These are phyloP conservation scores for Arvicanthis niloticus DNA, from an alignment of 2,113 vertebrate species.

Conservation along the genomic window DNA sequence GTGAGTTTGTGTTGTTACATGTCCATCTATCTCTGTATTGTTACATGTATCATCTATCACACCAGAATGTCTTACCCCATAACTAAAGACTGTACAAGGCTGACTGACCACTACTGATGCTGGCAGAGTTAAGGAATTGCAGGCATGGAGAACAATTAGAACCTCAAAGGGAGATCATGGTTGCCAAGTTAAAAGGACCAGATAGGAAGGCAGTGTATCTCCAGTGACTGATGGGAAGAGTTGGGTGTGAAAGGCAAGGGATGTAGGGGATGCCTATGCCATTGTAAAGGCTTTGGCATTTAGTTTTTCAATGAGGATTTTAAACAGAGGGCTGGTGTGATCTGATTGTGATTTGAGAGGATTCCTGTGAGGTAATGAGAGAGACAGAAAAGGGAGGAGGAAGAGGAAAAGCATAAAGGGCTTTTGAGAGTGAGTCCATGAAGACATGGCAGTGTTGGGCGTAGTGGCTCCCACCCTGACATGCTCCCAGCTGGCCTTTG, in stretches of 20 bases:
- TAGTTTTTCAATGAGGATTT: neutral
- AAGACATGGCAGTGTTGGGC: neutral
- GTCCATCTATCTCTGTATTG: neutral
- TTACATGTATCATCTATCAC: too few species aligned
- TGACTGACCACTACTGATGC: neutral
- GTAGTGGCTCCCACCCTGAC: neutral
- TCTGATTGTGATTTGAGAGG: neutral
- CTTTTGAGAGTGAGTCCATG: neutral
- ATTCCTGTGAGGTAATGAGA: neutral
- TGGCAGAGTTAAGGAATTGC: neutral
- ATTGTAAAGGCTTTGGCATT: neutral
- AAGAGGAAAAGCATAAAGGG: neutral
- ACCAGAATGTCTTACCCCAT: neutral
- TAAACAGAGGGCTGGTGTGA: neutral
- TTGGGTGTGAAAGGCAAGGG: neutral
- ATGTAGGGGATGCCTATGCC: neutral
- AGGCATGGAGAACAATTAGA: neutral
- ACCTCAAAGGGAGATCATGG: neutral
- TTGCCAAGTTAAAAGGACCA: neutral
- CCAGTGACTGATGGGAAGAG: neutral
- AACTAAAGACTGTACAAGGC: neutral
- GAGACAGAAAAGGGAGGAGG: neutral
- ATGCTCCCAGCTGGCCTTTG: constrained; percentile 6
- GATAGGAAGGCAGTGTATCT: neutral
- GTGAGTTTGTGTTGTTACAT: neutral